Conservation (phyloP, 2,113 vertebrate genomes). For the Oxyruncus cristatus region DNA sequence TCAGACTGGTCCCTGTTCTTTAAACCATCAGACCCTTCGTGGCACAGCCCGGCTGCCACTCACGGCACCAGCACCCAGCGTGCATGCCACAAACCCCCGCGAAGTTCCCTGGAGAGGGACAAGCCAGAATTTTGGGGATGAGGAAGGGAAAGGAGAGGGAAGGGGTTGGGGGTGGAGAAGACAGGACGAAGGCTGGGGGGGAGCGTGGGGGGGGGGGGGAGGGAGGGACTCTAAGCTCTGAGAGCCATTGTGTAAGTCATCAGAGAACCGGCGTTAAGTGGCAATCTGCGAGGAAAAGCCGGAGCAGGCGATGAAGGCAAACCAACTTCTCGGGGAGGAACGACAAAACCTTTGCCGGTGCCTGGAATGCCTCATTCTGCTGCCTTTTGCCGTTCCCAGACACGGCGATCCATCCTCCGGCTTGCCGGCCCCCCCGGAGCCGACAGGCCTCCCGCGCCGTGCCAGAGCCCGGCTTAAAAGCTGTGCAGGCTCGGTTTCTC, state of each 20-base stretch:
- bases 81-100: slow-evolving; percentile 64
- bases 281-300: slow-evolving; percentile 55
- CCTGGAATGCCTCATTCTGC: slow-evolving; percentile 72
- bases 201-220: background rate
- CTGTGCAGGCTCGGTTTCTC: slow-evolving; percentile 66
- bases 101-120: slow-evolving; percentile 77
- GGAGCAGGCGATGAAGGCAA: slow-evolving; percentile 48
- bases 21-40: slow-evolving; percentile 70
- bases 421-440: slow-evolving; percentile 36
- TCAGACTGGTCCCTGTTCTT: background rate
- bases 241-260: slow-evolving; percentile 75
- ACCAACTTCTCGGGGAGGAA: slow-evolving; percentile 71
- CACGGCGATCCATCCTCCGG: slow-evolving; percentile 72
- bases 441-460: slow-evolving; percentile 23
- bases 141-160: slow-evolving; percentile 45
- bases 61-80: slow-evolving; percentile 65
- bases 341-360: slow-evolving; percentile 47
- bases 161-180: slow-evolving; percentile 56
- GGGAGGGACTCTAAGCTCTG: slow-evolving; percentile 70
- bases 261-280: slow-evolving; percentile 55
- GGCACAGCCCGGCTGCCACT: slow-evolving; percentile 70
- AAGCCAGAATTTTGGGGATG: slow-evolving; percentile 54
- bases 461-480: slow-evolving; percentile 46
- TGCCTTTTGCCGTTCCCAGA: slow-evolving; percentile 71
- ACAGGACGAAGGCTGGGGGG: slow-evolving; percentile 35